These are phyloP conservation scores for Hypomesus transpacificus DNA, from an alignment of 2,113 vertebrate genomes.

Conservation along the genomic window DNA sequence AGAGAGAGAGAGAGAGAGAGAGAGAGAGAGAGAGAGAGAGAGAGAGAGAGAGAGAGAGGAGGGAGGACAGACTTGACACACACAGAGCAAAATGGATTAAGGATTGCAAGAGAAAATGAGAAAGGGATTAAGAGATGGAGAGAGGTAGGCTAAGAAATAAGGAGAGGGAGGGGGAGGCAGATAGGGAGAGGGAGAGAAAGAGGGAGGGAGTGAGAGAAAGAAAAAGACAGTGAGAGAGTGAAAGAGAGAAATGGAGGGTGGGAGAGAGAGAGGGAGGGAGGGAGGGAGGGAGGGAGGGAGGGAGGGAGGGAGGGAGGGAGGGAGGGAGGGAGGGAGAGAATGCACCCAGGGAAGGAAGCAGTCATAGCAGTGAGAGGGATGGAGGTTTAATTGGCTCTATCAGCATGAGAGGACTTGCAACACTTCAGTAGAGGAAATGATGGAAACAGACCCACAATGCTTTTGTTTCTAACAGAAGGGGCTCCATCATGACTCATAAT, in stretches of 20 bases:
- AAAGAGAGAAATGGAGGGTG: not conserved
- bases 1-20: slow-evolving; percentile 7
- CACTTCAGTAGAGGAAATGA: slow-evolving; percentile 51
- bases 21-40: slow-evolving; percentile 9
- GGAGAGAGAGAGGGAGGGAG: slow-evolving; percentile 36
- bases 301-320: not conserved
- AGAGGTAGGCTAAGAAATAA: slow-evolving; percentile 1
- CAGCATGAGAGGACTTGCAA: slow-evolving; percentile 38
- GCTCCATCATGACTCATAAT: slow-evolving; percentile 62
- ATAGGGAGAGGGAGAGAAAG: not conserved
- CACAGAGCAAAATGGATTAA: too few relatives aligned
- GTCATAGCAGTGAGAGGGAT: slow-evolving; percentile 48
- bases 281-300: not conserved
- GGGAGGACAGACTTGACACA: too few relatives aligned
- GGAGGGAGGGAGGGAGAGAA: not conserved
- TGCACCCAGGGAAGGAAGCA: slow-evolving; percentile 25
- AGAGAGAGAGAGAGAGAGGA: slow-evolving; percentile 38
- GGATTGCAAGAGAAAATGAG: not conserved
- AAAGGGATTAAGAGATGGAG: not conserved
- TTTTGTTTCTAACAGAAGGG: slow-evolving; percentile 61
- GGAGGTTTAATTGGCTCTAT: slow-evolving; percentile 64
- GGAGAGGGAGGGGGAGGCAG: not conserved
- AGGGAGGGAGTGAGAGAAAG: too few relatives aligned
- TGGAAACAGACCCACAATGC: slow-evolving; percentile 46
- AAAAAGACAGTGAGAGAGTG: slow-evolving; percentile 23